Base-by-base conservation (phyloP, 2,888 invertebrate genomes). In the Conus canariensis region DNA sequence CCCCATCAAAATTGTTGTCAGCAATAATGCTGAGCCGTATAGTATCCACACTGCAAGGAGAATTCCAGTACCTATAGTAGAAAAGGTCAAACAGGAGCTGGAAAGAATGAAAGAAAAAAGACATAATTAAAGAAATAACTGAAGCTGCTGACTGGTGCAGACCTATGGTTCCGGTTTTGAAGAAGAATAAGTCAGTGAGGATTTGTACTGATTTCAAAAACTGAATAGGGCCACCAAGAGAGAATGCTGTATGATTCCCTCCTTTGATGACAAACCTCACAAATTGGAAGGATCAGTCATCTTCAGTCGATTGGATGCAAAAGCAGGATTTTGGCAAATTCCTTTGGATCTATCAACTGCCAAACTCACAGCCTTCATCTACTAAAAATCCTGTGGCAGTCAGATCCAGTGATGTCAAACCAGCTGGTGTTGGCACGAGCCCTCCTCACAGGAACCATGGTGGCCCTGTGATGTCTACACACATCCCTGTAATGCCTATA, bases 141-240 rank as follows among this genome's bases (percentile, higher is more conserved):
- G 86, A 87, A 45, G 45, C 86, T 19, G 67, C 86, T 8, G 86
- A 58, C n/a, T 83, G 64, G 64, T 59, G 59, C 60, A 60, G 60
- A 5, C 85, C 64, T 6, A 85, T 85, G 59, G 85, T 85, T 16
- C 85, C 85, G 7, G 85, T 85, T 9, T 12, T 60, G 85, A 85
- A 85, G 85, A 85, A 85, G 60, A 25, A 25, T 45, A 60, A 60
- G 25, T 4, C 12, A 8, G 30, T 85, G 14, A 22, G 85, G 7
- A 85, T 85, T 12, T 85, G 85, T 30, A 60, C 30, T 16, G 85
- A 85, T 22, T 60, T 85, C 60, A 85, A 85, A 22, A 60, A n/a
- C 60, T 85, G 19, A 85, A 85, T 22, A 14, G n/a, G 25, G 85
- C 85, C 22, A 60, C 64, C 19, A 85, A 77, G n/a, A n/a, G 89